Conservation (phyloP, 2,888 invertebrate genomes). For the Cerastis leucographa region DNA sequence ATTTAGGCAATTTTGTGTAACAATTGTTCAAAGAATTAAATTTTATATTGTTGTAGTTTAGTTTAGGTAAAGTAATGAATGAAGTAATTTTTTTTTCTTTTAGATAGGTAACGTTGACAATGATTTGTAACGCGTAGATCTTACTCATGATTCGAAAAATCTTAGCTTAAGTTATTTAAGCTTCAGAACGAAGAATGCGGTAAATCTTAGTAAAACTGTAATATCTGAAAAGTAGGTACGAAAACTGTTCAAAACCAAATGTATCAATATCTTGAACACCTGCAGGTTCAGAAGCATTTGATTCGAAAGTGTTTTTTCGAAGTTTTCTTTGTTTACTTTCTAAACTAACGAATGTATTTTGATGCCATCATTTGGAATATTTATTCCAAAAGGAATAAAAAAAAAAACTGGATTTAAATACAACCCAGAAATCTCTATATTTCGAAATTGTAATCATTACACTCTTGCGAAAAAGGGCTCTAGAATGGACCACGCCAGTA, state of each 20-base stretch:
- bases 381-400: neutral
- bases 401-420: neutral
- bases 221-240: neutral
- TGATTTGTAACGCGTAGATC: neutral
- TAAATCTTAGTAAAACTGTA: no score
- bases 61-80: no score
- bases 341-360: neutral
- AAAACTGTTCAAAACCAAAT: neutral
- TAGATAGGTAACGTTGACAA: neutral
- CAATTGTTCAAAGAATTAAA: neutral
- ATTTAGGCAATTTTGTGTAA: neutral
- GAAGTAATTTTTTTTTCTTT: no score
- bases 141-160: neutral
- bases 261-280: neutral
- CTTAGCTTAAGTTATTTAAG: neutral
- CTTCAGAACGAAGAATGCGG: neutral
- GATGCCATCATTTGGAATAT: neutral
- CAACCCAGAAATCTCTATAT: neutral
- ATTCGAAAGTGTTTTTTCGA: no score
- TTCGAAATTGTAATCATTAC: neutral
- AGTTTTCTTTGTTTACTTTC: no score
- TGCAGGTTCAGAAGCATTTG: neutral
- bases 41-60: no score
- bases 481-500: constrained; percentile 4
- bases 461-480: neutral